Evolutionary conservation across 2,113 vertebrate genomes (phyloP).

Genomic region (Urocolius indicus): DNA sequence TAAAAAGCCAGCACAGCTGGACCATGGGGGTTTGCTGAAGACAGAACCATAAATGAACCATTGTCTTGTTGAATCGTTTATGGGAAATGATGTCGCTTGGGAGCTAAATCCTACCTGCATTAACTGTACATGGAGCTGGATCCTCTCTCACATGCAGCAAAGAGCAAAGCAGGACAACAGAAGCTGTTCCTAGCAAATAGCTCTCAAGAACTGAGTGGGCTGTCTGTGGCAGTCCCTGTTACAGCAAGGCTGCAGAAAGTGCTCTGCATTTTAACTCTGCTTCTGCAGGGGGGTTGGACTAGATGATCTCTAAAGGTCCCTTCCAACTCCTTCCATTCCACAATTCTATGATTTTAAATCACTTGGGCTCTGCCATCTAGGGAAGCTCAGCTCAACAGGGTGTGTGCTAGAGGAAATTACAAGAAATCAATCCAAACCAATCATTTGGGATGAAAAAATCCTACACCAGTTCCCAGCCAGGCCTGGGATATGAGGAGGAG

Average conservation of each 20-base stretch:
- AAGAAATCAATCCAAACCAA: neutral
- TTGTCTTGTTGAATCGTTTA: neutral
- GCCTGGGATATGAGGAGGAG: neutral
- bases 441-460: neutral
- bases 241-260: neutral
- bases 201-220: neutral
- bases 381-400: conserved; percentile 34
- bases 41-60: neutral
- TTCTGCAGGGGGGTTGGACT: too few species aligned
- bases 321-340: too few species aligned
- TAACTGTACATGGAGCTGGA: neutral
- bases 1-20: neutral
- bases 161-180: neutral
- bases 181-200: neutral
- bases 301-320: too few species aligned
- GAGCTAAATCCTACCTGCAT: neutral
- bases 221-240: neutral
- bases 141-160: neutral
- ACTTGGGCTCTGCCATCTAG: conserved; percentile 52
- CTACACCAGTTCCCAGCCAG: neutral
- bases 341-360: conserved; percentile 46
- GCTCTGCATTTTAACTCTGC: conserved; percentile 20
- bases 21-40: neutral
- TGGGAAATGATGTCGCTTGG: neutral
- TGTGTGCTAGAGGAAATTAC: neutral